phyloP scores from a whole-genome alignment of 2,113 vertebrate species.

The Brachionichthys hirsutus region DNA sequence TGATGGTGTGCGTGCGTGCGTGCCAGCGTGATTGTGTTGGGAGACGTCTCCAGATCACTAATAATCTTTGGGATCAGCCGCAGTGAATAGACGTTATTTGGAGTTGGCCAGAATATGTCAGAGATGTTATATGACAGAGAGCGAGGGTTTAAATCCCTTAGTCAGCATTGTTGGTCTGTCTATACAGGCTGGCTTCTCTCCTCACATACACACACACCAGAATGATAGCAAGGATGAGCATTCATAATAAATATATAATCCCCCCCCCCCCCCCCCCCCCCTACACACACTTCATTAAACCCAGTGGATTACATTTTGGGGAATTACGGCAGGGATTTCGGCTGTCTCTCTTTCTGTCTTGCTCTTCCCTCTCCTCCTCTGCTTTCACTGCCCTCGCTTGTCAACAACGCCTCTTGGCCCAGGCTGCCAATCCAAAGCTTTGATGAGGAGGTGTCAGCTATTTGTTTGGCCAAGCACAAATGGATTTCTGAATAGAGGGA shows the following conservation, averaged over 20 bases:
- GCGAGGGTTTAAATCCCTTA: conserved; percentile 68
- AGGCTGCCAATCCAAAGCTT: conserved; percentile 67
- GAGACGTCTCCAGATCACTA: conserved; percentile 57
- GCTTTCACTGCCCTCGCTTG: conserved; percentile 70
- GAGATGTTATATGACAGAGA: conserved; percentile 75
- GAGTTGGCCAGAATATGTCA: conserved; percentile 86
- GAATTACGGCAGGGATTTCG: conserved; percentile 78
- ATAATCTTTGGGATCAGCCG: conserved; percentile 63
- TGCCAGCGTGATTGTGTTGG: conserved; percentile 4
- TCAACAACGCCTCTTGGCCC: conserved; percentile 78
- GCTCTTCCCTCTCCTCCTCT: conserved; percentile 64
- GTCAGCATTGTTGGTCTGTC: conserved; percentile 60
- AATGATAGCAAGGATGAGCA: conserved; percentile 65
- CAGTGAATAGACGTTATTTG: conserved; percentile 84
- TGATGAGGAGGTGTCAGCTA: conserved; percentile 78
- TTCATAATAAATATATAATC: conserved; percentile 78
- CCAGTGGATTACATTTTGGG: conserved; percentile 75
- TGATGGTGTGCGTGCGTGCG: conserved; percentile 23
- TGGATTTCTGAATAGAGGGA: conserved; percentile 64
- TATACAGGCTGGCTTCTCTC: conserved; percentile 66
- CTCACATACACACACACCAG: conserved; percentile 27
- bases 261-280: conserved; percentile 41
- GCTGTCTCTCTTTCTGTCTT: conserved; percentile 60
- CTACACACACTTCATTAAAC: conserved; percentile 71
- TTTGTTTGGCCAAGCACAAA: conserved; percentile 71